Evolutionary conservation across 2,797 vertebrate species (phyloP).

Genomic region (Phoebastria nigripes): DNA sequence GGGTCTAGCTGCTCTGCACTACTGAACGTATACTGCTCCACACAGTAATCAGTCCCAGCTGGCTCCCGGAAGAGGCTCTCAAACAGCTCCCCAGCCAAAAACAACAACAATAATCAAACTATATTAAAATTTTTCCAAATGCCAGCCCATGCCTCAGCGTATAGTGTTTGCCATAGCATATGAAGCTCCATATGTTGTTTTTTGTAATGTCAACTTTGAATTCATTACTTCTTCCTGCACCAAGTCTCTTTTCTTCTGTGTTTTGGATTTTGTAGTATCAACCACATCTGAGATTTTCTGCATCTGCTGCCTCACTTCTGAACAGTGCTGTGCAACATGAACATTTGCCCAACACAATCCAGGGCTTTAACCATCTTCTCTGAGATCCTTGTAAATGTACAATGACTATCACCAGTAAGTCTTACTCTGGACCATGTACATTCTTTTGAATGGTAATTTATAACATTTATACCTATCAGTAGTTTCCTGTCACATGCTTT

Average conservation of each 20-base stretch:
- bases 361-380: neutral
- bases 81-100: neutral
- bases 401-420: neutral
- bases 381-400: neutral
- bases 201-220: neutral
- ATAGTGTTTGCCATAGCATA: constrained; percentile 1
- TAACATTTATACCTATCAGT: neutral
- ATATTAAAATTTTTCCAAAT: neutral
- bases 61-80: neutral
- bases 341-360: neutral
- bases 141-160: constrained; percentile 13
- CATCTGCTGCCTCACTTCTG: neutral
- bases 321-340: neutral
- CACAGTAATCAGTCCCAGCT: neutral
- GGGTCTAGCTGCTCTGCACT: neutral
- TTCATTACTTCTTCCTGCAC: neutral
- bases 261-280: constrained; percentile 25
- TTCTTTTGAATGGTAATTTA: neutral
- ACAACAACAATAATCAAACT: constrained; percentile 19
- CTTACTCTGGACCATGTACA: neutral
- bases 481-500: neutral
- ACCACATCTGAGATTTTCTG: constrained; percentile 9
- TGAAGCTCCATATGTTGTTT: constrained; percentile 49
- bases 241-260: constrained; percentile 17
- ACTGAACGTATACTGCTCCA: neutral